phyloP scores from a whole-genome alignment of 2,113 vertebrate genomes.

The Peromyscus polionotus region DNA sequence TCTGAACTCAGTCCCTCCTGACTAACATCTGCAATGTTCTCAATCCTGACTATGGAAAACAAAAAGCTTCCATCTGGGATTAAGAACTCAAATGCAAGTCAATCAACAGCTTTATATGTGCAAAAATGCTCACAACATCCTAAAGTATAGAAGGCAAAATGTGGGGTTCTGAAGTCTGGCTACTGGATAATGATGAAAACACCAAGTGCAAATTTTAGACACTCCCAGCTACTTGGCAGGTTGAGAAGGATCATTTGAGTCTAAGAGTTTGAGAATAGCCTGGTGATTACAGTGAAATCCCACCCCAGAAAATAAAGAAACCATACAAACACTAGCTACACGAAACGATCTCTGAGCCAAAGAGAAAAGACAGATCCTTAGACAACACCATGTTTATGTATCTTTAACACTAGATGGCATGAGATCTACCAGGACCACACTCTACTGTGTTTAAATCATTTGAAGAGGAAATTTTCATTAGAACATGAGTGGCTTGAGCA shows the following conservation, averaged over 20 bases:
- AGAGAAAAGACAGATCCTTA: conserved; percentile 10
- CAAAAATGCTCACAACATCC: conserved; percentile 6
- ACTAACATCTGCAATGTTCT: background rate
- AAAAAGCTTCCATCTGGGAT: background rate
- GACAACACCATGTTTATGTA: background rate
- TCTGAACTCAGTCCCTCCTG: background rate
- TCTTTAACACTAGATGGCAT: conserved; percentile 6
- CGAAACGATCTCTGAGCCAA: conserved; percentile 21
- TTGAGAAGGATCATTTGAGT: background rate
- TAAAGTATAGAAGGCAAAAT: background rate
- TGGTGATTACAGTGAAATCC: background rate
- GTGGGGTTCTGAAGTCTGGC: conserved; percentile 16
- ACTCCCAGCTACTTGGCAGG: background rate
- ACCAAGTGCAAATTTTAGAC: background rate
- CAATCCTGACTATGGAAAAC: background rate
- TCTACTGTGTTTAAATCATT: background rate
- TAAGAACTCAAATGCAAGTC: conserved; percentile 33
- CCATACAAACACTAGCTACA: background rate
- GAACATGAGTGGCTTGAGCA: conserved; percentile 22
- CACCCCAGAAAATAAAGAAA: background rate
- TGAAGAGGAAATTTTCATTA: background rate
- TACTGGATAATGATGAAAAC: background rate
- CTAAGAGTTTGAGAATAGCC: background rate
- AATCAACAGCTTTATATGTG: background rate
- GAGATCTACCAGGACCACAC: background rate